Base-by-base conservation (phyloP, 2,888 invertebrate species). In the Agrotis clavis region DNA sequence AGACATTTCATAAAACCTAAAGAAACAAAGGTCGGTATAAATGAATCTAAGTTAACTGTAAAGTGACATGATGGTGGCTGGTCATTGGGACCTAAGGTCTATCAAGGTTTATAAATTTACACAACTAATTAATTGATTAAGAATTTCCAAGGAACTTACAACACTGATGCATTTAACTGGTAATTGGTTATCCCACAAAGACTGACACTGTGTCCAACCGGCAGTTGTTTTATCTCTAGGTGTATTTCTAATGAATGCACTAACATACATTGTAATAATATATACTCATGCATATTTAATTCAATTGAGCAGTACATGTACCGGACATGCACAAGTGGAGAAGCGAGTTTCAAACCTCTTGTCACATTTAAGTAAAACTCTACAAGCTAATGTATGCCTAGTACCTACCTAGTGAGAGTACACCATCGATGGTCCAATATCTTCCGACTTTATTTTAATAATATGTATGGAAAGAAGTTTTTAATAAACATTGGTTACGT, bases 211-310 rank as follows among this genome's bases (percentile, higher is more conserved):
- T 95, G 78, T 78, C 67, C 81, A 84, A 91, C 93, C 94, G 94
- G 93, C 87, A 93, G 92, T 91, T 74, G 84, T 85, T 91, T 94
- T 95, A 95, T 95, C 94, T 91, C 80, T 86, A 86, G 79, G 84
- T 88, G 86, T 89, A 89, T 89, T 94, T 93, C 93, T 93, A 91
- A 92, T 92, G 90, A 95, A 94, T 90, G 90, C 90, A 91, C 86
- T 85, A 83, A 85, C 85, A 82, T 82, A 86, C 86, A 92, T 89
- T 92, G 92, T 92, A 90, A 86, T n/a, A n/a, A n/a, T n/a, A n/a
- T 89, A 81, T 81, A 84, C 79, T 88, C 82, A 86, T 89, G 79
- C 85, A 88, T 87, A 82, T 87, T 84, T 81, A 85, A 82, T 83
- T 84, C 61, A 80, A 79, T 79, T 82, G 82, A 81, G 68, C 68